Evolutionary conservation across 2,888 invertebrate genomes (phyloP).

Genomic region (Blastobasis adustella): DNA sequence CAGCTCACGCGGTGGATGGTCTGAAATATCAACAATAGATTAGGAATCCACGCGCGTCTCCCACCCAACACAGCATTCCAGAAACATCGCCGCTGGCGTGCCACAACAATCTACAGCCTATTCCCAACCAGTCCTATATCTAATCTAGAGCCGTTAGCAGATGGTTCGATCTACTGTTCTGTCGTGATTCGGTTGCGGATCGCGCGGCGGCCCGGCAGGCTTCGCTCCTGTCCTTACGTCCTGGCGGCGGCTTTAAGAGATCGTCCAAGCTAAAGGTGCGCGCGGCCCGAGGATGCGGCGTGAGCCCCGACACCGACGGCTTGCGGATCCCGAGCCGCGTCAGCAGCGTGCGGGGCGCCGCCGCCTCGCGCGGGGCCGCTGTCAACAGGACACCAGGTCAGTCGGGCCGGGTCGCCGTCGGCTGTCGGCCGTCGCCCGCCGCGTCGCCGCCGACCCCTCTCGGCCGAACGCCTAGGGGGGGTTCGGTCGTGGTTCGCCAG

Average conservation of each 20-base stretch:
- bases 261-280: slow-evolving; percentile 92
- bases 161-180: too few species aligned
- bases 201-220: slow-evolving; percentile 51
- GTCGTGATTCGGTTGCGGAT: slow-evolving; percentile 35
- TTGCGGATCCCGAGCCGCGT: slow-evolving; percentile 91
- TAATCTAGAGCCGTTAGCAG: too few species aligned
- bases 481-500: too few species aligned
- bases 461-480: too few species aligned
- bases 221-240: slow-evolving; percentile 81
- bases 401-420: slow-evolving; percentile 4
- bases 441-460: background rate
- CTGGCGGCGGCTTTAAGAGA: slow-evolving; percentile 87
- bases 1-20: too few species aligned
- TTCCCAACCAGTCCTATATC: too few species aligned
- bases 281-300: slow-evolving; percentile 81
- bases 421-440: slow-evolving; percentile 8
- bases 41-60: too few species aligned
- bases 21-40: too few species aligned
- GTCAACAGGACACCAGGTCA: slow-evolving; percentile 71
- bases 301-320: slow-evolving; percentile 88
- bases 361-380: slow-evolving; percentile 56
- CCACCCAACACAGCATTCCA: too few species aligned
- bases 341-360: slow-evolving; percentile 80
- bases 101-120: too few species aligned
- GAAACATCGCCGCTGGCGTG: too few species aligned